Base-by-base conservation (phyloP, 1,140 invertebrate species). In the Caenorhabditis brenneri region DNA sequence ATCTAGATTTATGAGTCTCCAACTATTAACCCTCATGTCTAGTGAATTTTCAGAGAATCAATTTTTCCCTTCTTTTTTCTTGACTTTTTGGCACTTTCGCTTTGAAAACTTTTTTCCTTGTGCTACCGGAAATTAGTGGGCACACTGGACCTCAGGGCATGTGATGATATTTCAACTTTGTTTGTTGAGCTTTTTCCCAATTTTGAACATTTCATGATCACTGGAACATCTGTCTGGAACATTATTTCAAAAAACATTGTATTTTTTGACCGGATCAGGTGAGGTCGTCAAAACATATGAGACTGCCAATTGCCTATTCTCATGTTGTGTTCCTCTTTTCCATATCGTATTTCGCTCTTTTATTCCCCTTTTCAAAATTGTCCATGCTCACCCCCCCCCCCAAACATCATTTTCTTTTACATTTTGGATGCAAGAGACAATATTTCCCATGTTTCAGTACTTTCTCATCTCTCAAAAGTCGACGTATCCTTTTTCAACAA, bases 381-480 rank as follows among this genome's bases (percentile, higher is more conserved):
- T 22, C n/a, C 65, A 74, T 6, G 10, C n/a, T 27, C n/a, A 27
- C 10, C 15, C n/a, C 36, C 24, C 15, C 29, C 15, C n/a, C 31
- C 31, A 60, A 65, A 65, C 58, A 65, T 65, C 58, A 65, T 74
- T 46, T 46, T 42, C 36, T 48, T 51, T 48, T 46, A 31, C 79
- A 65, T 36, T 65, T 36, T 39, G 3, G 19, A 19, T 65, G 12
- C 58, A 4, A 58, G 22, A 29, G 53, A 58, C 53, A 27, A 58
- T 36, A 65, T 74, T 39, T 74, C 65, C 33, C 19, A 74, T 74
- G 33, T 74, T 74, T 74, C 65, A 24, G 65, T 42, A 74, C n/a
- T 74, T 74, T 74, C 65, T 74, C 65, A 74, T 33, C 65, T 42
- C 65, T 42, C n/a, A 42, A 74, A 74, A 74, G 65, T 74, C 65